Percentiles rank a stretch among this genome's conserved stretches.
phyloP scores from a whole-genome alignment of 2,797 vertebrate species.

The Phataginus tetradactyla region DNA sequence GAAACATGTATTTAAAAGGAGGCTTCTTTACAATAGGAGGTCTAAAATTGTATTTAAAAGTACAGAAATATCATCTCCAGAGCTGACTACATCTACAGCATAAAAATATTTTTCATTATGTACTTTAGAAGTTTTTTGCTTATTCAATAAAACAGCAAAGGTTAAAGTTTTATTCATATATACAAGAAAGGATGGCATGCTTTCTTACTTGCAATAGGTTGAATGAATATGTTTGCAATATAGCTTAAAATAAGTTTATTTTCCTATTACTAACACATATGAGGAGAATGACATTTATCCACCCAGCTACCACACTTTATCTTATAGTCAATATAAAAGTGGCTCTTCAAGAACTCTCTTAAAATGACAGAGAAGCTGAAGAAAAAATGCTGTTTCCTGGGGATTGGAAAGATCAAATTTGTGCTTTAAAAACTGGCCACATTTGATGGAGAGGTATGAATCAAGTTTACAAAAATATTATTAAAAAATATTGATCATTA shows the following conservation, averaged over 20 bases:
- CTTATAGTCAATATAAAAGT: background rate
- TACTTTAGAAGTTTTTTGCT: background rate
- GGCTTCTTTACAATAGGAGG: background rate
- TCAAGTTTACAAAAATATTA: constrained; percentile 52
- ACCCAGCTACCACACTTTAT: background rate
- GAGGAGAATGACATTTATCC: background rate
- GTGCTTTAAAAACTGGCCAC: background rate
- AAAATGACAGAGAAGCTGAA: constrained; percentile 58
- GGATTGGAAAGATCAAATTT: constrained; percentile 33
- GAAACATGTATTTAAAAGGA: constrained; percentile 24
- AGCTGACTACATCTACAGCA: background rate
- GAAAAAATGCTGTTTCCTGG: constrained; percentile 64
- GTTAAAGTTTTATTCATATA: background rate
- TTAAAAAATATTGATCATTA: constrained; percentile 59
- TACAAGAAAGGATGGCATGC: background rate
- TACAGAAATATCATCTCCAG: background rate
- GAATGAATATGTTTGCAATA: background rate
- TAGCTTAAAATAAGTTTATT: constrained; percentile 25
- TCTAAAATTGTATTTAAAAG: constrained; percentile 23
- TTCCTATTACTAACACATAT: background rate
- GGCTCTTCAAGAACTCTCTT: background rate
- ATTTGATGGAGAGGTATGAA: constrained; percentile 50
- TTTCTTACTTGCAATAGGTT: background rate
- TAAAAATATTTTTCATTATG: background rate
- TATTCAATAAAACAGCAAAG: background rate